Conservation (phyloP, 2,888 invertebrate genomes). For the Sussaba pulchella region DNA sequence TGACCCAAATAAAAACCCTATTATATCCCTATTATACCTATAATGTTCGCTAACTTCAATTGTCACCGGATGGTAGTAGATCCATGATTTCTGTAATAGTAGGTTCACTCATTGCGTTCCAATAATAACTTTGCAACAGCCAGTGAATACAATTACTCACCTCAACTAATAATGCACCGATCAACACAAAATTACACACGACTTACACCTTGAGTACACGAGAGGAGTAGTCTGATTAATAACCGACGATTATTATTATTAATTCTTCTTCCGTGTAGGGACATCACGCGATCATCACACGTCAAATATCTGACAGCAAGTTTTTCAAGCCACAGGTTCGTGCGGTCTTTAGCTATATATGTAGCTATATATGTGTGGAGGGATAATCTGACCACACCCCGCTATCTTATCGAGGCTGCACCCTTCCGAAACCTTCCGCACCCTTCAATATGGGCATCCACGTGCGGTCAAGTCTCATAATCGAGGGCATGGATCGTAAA, state of each 20-base stretch:
- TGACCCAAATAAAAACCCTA: too few species aligned
- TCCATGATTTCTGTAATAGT: too few species aligned
- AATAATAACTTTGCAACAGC: too few species aligned
- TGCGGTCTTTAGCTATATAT: not conserved
- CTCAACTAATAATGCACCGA: too few species aligned
- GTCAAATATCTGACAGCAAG: not conserved
- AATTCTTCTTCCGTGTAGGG: not conserved
- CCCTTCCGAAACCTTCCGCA: slow-evolving; percentile 71
- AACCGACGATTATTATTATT: slow-evolving; percentile 9
- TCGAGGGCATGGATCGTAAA: not conserved
- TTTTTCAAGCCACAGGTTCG: slow-evolving; percentile 1
- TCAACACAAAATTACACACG: too few species aligned
- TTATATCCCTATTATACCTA: too few species aligned
- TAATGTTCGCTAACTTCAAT: too few species aligned
- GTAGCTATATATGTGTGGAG: slow-evolving; percentile 14
- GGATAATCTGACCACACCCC: slow-evolving; percentile 78
- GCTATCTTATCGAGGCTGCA: slow-evolving; percentile 78
- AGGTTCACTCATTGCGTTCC: too few species aligned
- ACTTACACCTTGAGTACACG: too few species aligned
- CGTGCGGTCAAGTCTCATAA: not conserved
- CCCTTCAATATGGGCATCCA: slow-evolving; percentile 50
- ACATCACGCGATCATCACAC: slow-evolving; percentile 5
- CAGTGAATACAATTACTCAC: too few species aligned
- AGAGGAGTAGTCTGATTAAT: slow-evolving; percentile 12
- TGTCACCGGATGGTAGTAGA: too few species aligned